Evolutionary conservation across 53 echinoderm and acorn worm species (phyloP), one percentile per base, ranked within the genome.

Genomic region (Astropecten irregularis): DNA sequence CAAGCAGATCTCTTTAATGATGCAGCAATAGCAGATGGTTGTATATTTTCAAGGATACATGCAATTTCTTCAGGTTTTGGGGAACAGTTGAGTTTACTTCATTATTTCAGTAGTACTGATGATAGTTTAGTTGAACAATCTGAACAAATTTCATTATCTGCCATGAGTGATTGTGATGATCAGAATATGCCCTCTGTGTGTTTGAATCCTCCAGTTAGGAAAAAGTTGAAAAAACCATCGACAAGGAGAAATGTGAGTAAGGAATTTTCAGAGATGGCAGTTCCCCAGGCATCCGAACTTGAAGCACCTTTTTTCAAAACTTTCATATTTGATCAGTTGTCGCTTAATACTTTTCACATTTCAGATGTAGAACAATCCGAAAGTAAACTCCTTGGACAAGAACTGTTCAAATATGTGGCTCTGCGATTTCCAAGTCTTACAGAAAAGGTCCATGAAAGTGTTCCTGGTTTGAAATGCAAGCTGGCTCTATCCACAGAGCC

Each of bases 391-490:
- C 21, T 67, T 18, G 18, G n/a, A 18, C 37, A 38, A 14, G 40
- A 67, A 42, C n/a, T 76, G 34, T 76, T 76, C 18, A 13, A 38
- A 36, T 76, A 76, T 54, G 58, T 56, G 15, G 37, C 58, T 25
- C 56, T 57, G 40, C 54, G 58, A 10, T 76, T 36, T 54, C 54
- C 58, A 56, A 76, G 35, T 32, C 33, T 56, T 8, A 13, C 13
- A n/a, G 23, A 35, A 38, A 37, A 54, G 27, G 27, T 33, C 4
- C 13, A 55, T 15, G 21, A 36, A 53, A 76, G 38, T 76, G 34
- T 81, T 21, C 79, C 81, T 60, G 81, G 81, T 35, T 32, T 81
- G 5, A 81, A 81, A 38, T 81, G 81, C 28, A 62, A 81, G 34
- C 37, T 81, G 44, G 59, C 81, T 15, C 13, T 81, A 8, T 29